These are phyloP conservation scores for Erpornis zantholeuca DNA, from an alignment of 2,113 vertebrate species.

Conservation along the genomic window DNA sequence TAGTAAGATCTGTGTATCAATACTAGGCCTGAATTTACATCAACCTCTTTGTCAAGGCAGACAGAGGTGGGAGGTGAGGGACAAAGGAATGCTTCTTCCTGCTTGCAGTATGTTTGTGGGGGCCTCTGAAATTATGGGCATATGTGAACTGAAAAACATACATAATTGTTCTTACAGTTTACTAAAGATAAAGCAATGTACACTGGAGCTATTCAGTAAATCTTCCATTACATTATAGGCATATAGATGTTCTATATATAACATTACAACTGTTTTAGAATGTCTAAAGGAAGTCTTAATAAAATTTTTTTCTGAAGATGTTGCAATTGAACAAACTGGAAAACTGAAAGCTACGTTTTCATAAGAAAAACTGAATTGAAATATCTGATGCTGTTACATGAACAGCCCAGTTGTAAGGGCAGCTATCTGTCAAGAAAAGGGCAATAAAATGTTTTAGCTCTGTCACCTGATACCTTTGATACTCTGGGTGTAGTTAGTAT, in stretches of 20 bases:
- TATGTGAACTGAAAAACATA: not conserved
- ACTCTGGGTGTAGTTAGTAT: not conserved
- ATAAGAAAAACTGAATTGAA: not conserved
- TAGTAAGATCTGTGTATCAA: not conserved
- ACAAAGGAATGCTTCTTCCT: not conserved
- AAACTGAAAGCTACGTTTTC: not conserved
- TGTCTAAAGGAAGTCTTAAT: not conserved
- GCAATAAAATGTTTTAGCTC: not conserved
- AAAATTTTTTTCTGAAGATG: not conserved
- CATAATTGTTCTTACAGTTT: not conserved
- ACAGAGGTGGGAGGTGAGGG: not conserved
- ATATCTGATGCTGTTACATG: not conserved
- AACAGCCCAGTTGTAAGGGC: not conserved
- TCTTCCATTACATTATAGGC: not conserved
- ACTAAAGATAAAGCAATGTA: not conserved
- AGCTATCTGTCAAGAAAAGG: not conserved
- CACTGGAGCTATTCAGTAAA: not conserved
- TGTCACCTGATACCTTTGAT: not conserved
- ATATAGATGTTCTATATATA: not conserved
- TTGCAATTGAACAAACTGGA: not conserved
- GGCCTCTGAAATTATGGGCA: not conserved
- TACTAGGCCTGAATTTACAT: not conserved
- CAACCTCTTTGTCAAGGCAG: not conserved
- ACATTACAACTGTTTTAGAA: not conserved
- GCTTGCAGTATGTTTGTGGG: not conserved